These are phyloP conservation scores for Psettodes erumei DNA, from an alignment of 2,113 vertebrate genomes.

Conservation along the genomic window DNA sequence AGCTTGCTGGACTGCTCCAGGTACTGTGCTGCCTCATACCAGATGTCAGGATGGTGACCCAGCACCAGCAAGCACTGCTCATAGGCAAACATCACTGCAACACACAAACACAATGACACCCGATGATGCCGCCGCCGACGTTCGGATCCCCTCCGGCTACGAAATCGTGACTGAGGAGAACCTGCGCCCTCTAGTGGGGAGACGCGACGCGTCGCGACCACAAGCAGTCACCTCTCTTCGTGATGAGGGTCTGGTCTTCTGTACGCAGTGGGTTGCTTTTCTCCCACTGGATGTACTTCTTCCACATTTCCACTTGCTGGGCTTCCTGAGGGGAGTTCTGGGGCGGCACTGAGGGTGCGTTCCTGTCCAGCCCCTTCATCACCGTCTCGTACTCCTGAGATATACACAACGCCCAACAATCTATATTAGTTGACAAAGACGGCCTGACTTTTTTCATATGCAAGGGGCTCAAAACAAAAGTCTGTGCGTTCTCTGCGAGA, in stretches of 20 bases:
- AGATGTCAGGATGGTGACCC: constrained; percentile 97
- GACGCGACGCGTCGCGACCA: neutral
- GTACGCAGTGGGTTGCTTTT: constrained; percentile 98
- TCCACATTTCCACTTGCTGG: constrained; percentile 99
- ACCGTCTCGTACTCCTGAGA: constrained; percentile 97
- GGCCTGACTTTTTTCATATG: neutral
- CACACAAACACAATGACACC: constrained; percentile 60
- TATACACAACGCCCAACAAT: constrained; percentile 64
- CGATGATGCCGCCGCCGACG: neutral
- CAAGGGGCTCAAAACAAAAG: neutral
- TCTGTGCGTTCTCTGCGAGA: neutral
- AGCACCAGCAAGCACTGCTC: constrained; percentile 98
- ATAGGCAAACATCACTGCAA: constrained; percentile 98
- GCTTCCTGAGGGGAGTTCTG: constrained; percentile 98
- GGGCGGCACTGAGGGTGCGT: constrained; percentile 96
- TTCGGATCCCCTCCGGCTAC: neutral
- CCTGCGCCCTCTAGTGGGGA: constrained; percentile 41
- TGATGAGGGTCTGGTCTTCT: constrained; percentile 98
- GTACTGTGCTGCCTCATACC: constrained; percentile 99
- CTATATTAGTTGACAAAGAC: constrained; percentile 45
- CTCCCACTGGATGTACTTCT: constrained; percentile 99
- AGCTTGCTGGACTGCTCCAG: constrained; percentile 98
- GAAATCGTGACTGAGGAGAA: neutral
- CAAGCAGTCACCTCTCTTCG: constrained; percentile 91
- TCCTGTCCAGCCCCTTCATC: constrained; percentile 98